Evolutionary conservation across 2,888 invertebrate genomes (phyloP).

Genomic region (Bruchidius siliquastri): DNA sequence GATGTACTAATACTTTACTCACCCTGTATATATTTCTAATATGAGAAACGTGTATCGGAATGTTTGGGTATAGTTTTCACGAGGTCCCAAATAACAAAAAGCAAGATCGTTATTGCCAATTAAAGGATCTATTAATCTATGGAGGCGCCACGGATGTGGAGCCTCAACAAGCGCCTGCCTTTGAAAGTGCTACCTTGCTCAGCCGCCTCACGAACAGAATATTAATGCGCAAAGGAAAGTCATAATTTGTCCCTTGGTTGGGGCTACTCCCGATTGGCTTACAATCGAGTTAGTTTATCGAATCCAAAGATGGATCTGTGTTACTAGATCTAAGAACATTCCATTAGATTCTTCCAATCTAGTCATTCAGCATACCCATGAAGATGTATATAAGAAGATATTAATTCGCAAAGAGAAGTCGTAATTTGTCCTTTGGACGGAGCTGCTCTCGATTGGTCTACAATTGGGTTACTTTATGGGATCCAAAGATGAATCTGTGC

Average conservation of each 20-base stretch:
- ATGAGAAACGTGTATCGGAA: too few relatives aligned
- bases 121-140: neutral
- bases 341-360: neutral
- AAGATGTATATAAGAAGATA: too few relatives aligned
- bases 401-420: neutral
- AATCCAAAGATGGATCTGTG: neutral
- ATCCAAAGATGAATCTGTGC: neutral
- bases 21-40: too few relatives aligned
- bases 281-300: neutral
- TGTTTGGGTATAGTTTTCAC: too few relatives aligned
- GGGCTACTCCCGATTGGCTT: neutral
- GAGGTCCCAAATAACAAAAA: neutral
- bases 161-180: neutral
- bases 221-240: neutral
- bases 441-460: neutral
- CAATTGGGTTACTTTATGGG: neutral
- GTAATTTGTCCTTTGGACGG: neutral
- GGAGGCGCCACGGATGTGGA: neutral
- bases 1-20: too few relatives aligned
- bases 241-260: neutral
- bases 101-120: neutral
- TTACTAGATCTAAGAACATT: neutral
- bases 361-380: too few relatives aligned
- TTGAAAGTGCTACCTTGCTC: neutral
- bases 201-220: neutral